Percentiles rank a stretch among this genome's conserved stretches.
phyloP scores from a whole-genome alignment of 2,113 vertebrate genomes.

The Herpailurus yagouaroundi region DNA sequence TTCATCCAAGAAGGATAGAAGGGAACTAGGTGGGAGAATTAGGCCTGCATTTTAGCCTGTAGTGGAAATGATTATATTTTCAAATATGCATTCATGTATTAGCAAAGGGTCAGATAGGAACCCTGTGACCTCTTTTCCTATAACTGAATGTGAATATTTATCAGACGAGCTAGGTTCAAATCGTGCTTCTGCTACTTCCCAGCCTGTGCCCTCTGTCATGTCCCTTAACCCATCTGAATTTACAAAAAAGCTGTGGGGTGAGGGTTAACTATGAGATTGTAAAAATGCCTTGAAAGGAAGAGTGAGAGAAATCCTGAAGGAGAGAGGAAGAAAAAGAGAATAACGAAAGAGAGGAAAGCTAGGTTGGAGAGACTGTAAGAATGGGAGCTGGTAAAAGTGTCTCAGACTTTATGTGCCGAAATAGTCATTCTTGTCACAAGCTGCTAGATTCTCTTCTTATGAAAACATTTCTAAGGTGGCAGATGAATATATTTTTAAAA shows the following conservation, averaged over 20 bases:
- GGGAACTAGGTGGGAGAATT: neutral
- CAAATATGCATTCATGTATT: neutral
- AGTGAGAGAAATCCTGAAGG: neutral
- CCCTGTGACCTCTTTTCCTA: neutral
- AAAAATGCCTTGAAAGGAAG: constrained; percentile 40
- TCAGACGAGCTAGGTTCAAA: constrained; percentile 33
- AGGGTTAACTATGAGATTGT: neutral
- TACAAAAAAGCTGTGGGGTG: neutral
- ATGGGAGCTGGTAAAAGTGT: constrained; percentile 62
- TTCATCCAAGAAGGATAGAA: constrained; percentile 6
- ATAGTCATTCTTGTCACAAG: constrained; percentile 78
- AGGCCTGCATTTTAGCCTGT: neutral
- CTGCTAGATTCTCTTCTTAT: constrained; percentile 78
- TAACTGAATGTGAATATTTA: neutral
- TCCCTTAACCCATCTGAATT: neutral
- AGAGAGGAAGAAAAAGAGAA: constrained; percentile 1
- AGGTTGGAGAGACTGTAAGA: constrained; percentile 47
- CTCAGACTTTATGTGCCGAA: constrained; percentile 72
- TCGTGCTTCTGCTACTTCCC: neutral
- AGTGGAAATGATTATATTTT: neutral
- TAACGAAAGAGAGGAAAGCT: constrained; percentile 45
- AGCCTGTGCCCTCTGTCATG: constrained; percentile 14
- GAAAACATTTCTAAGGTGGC: constrained; percentile 81
- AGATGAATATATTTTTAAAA: constrained; percentile 81
- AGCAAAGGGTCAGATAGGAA: constrained; percentile 5